Percentiles rank a stretch among this genome's conserved stretches.
These are phyloP conservation scores for Myrmophylax atrothorax DNA, from an alignment of 2,113 vertebrate species.

Conservation along the genomic window DNA sequence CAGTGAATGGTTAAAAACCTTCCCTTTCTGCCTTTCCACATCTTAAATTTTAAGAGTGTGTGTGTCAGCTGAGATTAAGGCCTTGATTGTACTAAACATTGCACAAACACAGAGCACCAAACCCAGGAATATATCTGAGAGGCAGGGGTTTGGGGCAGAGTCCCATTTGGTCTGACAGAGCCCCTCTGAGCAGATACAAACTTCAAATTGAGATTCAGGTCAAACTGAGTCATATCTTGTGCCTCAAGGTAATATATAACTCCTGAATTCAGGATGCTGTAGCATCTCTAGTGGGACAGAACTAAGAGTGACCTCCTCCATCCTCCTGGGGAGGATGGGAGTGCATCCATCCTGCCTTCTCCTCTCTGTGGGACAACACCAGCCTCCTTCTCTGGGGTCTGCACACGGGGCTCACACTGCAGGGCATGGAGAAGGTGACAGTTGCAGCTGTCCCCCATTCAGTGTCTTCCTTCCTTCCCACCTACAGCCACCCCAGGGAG, in stretches of 20 bases:
- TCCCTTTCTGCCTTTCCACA: neutral
- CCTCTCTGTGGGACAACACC: neutral
- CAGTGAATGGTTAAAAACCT: neutral
- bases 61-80: neutral
- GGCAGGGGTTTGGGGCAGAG: neutral
- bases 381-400: neutral
- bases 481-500: neutral
- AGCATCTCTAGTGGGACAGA: neutral
- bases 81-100: neutral
- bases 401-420: rapidly evolving
- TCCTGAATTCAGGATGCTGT: neutral
- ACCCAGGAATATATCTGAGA: neutral
- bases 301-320: neutral
- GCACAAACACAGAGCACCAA: neutral
- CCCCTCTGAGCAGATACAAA: neutral
- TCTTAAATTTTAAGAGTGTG: neutral
- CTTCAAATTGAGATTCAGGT: neutral
- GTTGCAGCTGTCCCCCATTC: rapidly evolving
- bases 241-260: neutral
- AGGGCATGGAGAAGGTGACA: neutral
- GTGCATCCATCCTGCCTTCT: neutral
- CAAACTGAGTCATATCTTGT: neutral
- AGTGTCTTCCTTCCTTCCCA: neutral
- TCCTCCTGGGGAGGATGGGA: neutral
- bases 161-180: neutral